Evolutionary conservation across 1,140 invertebrate species (phyloP).

Genomic region (Eriocheir sinensis): DNA sequence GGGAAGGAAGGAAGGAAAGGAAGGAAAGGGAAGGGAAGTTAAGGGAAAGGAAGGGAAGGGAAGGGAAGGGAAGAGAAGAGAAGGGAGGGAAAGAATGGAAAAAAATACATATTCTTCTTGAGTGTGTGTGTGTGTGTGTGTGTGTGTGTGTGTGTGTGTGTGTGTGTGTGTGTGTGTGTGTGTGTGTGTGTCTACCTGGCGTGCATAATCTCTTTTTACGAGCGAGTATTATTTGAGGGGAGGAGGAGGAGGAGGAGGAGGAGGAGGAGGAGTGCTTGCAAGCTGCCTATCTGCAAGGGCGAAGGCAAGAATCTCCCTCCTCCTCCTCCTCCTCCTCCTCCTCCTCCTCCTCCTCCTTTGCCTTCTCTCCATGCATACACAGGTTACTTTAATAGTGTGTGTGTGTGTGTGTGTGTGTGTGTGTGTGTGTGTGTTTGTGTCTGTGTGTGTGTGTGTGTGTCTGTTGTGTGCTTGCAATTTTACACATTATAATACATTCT

Average conservation of each 20-base stretch:
- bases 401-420: background rate
- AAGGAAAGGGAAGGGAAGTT: background rate
- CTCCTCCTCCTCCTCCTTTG: background rate
- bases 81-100: background rate
- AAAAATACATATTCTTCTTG: no score
- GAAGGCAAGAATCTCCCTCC: conserved; percentile 12
- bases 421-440: background rate
- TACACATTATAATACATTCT: background rate
- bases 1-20: no score
- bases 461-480: background rate
- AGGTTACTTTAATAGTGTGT: background rate
- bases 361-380: background rate
- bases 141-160: no score
- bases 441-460: background rate
- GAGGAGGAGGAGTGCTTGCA: conserved; percentile 4
- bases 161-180: conserved; percentile 6
- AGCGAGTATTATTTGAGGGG: conserved; percentile 14
- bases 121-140: no score
- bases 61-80: background rate
- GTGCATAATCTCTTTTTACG: conserved; percentile 25
- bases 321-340: background rate
- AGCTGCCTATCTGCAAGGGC: conserved; percentile 9
- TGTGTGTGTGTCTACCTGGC: conserved; percentile 12
- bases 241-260: background rate
- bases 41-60: background rate